Evolutionary conservation across 2,113 vertebrate species (phyloP).

Genomic region (Ochotona curzoniae): DNA sequence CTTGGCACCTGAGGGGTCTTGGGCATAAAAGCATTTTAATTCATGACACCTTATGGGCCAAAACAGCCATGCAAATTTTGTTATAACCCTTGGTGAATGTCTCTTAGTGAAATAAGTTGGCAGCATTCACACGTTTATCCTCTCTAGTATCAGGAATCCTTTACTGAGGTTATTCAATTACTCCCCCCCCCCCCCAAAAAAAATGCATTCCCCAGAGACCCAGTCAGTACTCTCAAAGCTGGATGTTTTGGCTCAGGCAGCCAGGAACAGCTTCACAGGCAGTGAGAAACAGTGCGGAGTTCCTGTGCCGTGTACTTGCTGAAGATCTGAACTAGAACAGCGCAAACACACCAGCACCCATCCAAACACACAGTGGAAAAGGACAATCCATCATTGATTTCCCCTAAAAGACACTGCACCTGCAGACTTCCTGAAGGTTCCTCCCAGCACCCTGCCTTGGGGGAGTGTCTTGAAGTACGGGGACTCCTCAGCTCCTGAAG

Average conservation of each 20-base stretch:
- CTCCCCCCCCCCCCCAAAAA: background rate
- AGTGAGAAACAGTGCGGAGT: slow-evolving; percentile 17
- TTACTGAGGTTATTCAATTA: background rate
- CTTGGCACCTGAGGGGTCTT: background rate
- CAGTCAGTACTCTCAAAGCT: background rate
- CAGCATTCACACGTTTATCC: background rate
- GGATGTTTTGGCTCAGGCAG: background rate
- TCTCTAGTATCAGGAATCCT: background rate
- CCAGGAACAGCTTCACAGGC: background rate
- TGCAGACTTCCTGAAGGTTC: slow-evolving; percentile 74
- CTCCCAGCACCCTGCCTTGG: background rate
- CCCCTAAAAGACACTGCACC: slow-evolving; percentile 65
- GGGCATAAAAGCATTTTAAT: background rate
- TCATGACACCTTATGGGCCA: background rate
- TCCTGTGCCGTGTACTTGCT: slow-evolving; percentile 43
- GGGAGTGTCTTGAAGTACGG: slow-evolving; percentile 47
- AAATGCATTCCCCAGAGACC: background rate
- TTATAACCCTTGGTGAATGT: too few relatives aligned
- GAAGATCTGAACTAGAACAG: slow-evolving; percentile 40
- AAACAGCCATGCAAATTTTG: background rate
- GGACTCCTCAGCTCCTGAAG: slow-evolving; percentile 66
- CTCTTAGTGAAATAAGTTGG: background rate
- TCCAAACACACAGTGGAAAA: slow-evolving; percentile 66
- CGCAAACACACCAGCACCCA: background rate
- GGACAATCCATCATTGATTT: slow-evolving; percentile 47